Conservation (phyloP, 2,113 vertebrate species). For the Sapajus apella region DNA sequence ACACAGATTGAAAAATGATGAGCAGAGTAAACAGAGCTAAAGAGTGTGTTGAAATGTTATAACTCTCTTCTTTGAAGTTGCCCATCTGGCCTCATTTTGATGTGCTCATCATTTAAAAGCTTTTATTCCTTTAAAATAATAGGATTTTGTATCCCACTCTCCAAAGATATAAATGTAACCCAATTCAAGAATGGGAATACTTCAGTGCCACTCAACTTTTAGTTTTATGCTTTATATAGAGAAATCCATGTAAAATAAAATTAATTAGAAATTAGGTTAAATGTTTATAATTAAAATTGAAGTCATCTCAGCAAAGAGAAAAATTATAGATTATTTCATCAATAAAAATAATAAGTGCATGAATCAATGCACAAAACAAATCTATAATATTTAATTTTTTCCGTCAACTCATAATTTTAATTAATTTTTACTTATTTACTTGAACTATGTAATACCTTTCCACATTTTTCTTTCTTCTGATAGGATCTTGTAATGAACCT, state of each 20-base stretch:
- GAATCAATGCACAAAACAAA: background rate
- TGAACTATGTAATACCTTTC: background rate
- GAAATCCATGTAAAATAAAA: background rate
- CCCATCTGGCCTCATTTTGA: constrained; percentile 80
- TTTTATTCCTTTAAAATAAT: constrained; percentile 69
- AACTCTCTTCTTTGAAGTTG: constrained; percentile 79
- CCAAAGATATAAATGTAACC: constrained; percentile 67
- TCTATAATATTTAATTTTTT: background rate
- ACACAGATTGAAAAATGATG: constrained; percentile 8
- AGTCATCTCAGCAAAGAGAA: background rate
- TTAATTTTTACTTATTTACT: background rate
- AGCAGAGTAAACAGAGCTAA: background rate
- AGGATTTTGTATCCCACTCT: constrained; percentile 49
- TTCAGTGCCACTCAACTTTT: constrained; percentile 55
- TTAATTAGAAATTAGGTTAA: background rate
- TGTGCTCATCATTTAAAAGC: constrained; percentile 81
- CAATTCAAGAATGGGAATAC: background rate
- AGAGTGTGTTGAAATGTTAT: constrained; percentile 79
- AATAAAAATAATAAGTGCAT: background rate
- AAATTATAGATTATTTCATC: background rate
- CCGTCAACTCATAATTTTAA: background rate
- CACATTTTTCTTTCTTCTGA: background rate
- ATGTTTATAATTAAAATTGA: background rate
- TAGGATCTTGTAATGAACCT: background rate
- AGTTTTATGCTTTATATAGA: background rate